These are phyloP conservation scores for Leucozona laternaria DNA, from an alignment of 2,888 invertebrate species.

Conservation along the genomic window DNA sequence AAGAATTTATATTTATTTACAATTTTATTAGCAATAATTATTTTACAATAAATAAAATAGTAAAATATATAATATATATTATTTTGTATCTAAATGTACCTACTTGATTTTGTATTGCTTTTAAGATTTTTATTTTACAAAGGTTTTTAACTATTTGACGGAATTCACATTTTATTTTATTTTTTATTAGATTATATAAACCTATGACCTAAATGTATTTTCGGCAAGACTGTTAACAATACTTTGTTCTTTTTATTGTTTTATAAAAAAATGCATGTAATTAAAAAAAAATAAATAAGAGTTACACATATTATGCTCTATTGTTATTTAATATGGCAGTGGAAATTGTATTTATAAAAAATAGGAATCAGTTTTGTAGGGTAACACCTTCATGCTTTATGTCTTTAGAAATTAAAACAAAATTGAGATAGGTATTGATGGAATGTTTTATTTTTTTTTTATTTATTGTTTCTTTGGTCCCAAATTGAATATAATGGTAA, in stretches of 20 bases:
- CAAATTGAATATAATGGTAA: not conserved
- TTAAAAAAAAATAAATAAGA: not conserved
- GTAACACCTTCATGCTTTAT: conserved; percentile 52
- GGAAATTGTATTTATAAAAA: conserved; percentile 66
- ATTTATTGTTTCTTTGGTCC: conserved; percentile 19
- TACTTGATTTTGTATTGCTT: conserved; percentile 64
- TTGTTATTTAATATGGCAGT: conserved; percentile 58
- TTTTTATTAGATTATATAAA: conserved; percentile 3
- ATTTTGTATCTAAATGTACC: conserved; percentile 9
- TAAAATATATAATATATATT: conserved; percentile 59
- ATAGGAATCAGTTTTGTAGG: conserved; percentile 72
- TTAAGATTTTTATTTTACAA: conserved; percentile 43
- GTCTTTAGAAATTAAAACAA: not conserved
- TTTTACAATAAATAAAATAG: conserved; percentile 38
- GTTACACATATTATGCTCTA: not conserved
- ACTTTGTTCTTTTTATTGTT: not conserved
- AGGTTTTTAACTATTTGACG: conserved; percentile 56
- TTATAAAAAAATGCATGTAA: not conserved
- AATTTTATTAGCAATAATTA: conserved; percentile 39
- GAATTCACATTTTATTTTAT: conserved; percentile 44
- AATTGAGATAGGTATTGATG: not conserved
- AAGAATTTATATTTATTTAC: conserved; percentile 30
- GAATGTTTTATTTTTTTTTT: too few relatives aligned
- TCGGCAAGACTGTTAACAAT: conserved; percentile 42
- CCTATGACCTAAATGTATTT: conserved; percentile 11